These are phyloP conservation scores for Zonotrichia albicollis DNA, from an alignment of 2,797 vertebrate genomes.

Conservation along the genomic window DNA sequence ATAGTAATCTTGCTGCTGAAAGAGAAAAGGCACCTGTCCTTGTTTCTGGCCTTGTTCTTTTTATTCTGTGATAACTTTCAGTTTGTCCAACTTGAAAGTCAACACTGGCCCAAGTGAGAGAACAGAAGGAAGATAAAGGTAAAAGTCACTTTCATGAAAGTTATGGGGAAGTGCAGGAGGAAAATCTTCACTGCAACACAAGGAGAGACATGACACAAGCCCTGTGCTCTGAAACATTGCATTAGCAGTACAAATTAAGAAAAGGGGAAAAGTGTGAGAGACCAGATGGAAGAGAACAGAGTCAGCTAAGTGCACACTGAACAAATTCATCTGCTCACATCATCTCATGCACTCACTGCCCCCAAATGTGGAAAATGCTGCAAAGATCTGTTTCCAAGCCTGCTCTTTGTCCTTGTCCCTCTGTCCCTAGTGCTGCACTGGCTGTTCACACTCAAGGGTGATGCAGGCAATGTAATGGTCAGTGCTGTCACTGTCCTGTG, in stretches of 20 bases:
- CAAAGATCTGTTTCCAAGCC: not conserved
- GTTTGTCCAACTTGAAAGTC: conserved; percentile 8
- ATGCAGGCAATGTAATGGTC: not conserved
- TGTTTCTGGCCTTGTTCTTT: not conserved
- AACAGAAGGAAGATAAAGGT: not conserved
- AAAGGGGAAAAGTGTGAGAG: conserved; percentile 25
- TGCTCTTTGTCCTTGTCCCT: not conserved
- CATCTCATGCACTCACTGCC: not conserved
- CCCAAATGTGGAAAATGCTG: not conserved
- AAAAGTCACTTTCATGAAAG: not conserved
- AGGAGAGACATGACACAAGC: not conserved
- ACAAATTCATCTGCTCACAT: conserved; percentile 3
- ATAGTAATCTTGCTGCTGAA: not conserved
- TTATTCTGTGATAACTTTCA: not conserved
- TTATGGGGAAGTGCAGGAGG: not conserved
- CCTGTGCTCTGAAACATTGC: conserved; percentile 16
- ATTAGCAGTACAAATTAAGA: conserved; percentile 25
- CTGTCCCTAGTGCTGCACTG: not conserved
- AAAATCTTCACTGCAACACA: not conserved
- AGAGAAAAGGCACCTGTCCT: not conserved
- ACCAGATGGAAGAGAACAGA: conserved; percentile 46
- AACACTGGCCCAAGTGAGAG: not conserved
- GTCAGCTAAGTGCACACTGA: not conserved
- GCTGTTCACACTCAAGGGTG: not conserved
- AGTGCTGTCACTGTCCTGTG: not conserved